A percentile compares a stretch with the other conserved stretches of the same genome.
Conservation (phyloP, 2,113 vertebrate genomes). For the Oreotrochilus melanogaster region DNA sequence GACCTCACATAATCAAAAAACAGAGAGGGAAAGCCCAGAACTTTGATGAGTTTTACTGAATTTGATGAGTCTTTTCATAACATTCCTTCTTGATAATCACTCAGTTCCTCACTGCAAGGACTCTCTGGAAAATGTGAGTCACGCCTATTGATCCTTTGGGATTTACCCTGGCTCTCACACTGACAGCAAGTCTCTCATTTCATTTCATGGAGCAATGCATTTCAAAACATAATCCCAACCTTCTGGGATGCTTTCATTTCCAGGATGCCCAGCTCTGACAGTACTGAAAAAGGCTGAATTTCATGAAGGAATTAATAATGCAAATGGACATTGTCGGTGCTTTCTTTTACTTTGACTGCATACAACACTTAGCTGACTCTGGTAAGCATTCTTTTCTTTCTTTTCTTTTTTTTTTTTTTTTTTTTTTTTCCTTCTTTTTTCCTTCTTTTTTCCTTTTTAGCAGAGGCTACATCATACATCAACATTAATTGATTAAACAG, state of each 20-base stretch:
- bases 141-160: not conserved
- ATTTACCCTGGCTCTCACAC: not conserved
- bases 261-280: not conserved
- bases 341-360: not conserved
- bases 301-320: not conserved
- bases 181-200: not conserved
- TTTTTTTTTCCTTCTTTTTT: not conserved
- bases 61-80: not conserved
- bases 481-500: not conserved
- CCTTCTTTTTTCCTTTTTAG: not conserved
- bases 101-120: not conserved
- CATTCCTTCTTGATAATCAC: not conserved
- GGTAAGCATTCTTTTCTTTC: not conserved
- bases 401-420: no score
- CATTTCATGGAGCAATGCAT: not conserved
- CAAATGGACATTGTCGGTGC: not conserved
- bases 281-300: not conserved
- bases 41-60: not conserved
- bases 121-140: not conserved
- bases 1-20: not conserved
- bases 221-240: not conserved
- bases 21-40: not conserved
- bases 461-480: rapidly evolving
- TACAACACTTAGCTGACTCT: not conserved
- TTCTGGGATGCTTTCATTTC: not conserved